A percentile compares a stretch with the other conserved stretches of the same genome.
Conservation (phyloP, 1,140 invertebrate genomes). For the Drosophila auraria region DNA sequence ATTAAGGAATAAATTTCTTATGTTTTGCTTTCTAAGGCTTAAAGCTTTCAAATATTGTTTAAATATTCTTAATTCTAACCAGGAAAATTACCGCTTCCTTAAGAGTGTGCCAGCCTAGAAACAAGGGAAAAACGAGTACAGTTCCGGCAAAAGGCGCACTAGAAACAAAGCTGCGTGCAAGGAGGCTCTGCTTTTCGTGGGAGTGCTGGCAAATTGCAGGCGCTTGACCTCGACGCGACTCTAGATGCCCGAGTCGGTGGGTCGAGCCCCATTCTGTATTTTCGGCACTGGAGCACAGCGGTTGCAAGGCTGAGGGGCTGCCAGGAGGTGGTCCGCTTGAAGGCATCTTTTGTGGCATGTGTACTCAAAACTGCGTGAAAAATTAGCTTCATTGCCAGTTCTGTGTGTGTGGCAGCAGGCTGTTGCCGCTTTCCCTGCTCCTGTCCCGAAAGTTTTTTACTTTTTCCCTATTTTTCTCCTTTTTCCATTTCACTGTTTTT, state of each 20-base stretch:
- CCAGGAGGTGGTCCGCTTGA: constrained; percentile 37
- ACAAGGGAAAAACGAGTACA: constrained; percentile 33
- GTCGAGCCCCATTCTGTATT: constrained; percentile 21
- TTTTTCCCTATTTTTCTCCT: constrained; percentile 6
- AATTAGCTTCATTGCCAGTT: constrained; percentile 69
- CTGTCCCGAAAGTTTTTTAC: constrained; percentile 36
- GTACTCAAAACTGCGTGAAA: constrained; percentile 74
- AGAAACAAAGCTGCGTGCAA: constrained; percentile 31
- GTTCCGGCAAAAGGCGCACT: constrained; percentile 17
- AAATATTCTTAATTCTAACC: background rate
- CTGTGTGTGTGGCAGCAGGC: constrained; percentile 26
- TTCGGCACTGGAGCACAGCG: constrained; percentile 13
- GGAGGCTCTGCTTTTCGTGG: constrained; percentile 22
- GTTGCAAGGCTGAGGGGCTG: background rate
- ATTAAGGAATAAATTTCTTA: no score
- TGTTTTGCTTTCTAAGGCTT: background rate
- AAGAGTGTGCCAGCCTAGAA: background rate
- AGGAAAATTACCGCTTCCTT: background rate
- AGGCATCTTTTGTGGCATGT: constrained; percentile 61
- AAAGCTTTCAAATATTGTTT: background rate
- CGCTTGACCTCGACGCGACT: constrained; percentile 52
- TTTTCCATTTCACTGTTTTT: constrained; percentile 12
- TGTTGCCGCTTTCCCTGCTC: constrained; percentile 21
- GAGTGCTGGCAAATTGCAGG: constrained; percentile 44
- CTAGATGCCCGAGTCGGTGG: constrained; percentile 34